Percentiles rank a stretch among this genome's conserved stretches.
Evolutionary conservation across 2,113 vertebrate species (phyloP).

Genomic region (Nyctereutes procyonoides): DNA sequence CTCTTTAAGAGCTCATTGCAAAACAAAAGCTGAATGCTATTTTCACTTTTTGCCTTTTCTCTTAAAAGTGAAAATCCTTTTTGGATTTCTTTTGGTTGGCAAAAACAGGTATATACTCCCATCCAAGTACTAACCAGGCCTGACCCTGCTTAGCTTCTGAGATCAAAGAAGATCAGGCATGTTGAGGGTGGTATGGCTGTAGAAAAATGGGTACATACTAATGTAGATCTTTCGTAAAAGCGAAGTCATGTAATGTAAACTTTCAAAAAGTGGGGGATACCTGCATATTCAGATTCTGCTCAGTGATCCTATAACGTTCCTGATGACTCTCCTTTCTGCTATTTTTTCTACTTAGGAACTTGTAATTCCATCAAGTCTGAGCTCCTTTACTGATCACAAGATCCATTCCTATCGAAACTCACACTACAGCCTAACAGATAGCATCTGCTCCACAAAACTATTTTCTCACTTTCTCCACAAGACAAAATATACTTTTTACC

Average conservation of each 20-base stretch:
- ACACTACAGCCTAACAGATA: background rate
- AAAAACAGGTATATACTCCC: background rate
- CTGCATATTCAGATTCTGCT: background rate
- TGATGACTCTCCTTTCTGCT: background rate
- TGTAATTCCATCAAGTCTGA: background rate
- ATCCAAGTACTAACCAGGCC: background rate
- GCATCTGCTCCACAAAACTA: background rate
- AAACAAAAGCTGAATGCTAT: background rate
- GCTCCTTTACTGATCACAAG: background rate
- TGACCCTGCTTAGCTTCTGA: background rate
- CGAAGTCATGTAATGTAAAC: background rate
- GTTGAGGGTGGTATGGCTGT: background rate
- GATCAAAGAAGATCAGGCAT: background rate
- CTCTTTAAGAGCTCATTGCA: background rate
- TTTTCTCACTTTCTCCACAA: background rate
- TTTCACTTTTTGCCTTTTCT: background rate
- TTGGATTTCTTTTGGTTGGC: background rate
- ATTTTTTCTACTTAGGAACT: background rate
- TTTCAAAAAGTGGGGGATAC: background rate
- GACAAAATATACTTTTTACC: background rate
- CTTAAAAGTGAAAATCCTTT: background rate
- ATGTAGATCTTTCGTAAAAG: background rate
- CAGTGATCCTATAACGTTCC: background rate
- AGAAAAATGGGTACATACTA: background rate
- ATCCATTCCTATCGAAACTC: background rate